Base-by-base conservation (phyloP, 2,888 invertebrate species). In the Hemistola chrysoprasaria region DNA sequence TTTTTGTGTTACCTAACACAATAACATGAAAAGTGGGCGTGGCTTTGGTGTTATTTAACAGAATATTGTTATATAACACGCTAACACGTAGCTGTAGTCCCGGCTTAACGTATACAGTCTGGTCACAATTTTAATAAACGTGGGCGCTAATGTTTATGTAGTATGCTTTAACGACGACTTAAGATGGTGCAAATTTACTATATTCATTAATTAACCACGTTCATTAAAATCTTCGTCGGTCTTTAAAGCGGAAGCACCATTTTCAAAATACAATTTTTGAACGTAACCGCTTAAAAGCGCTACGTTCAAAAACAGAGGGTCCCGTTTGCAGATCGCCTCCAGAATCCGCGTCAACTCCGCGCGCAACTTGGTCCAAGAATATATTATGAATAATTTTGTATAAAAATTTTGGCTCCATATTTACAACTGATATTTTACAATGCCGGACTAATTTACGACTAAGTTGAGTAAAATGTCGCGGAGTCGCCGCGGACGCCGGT, bases 351-450 rank as follows among this genome's bases (percentile, higher is more conserved):
- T 20, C 42, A 22, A 56, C 64, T 53, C 67, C 63, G 50, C 67
- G 50, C 56, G 56, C 74, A 65, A 77, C 80, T 77, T 72, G 71
- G 78, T 79, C 82, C 77, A 71, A 77, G 76, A 77, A 77, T 81
- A 79, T 74, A 75, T 75, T 81, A 80, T 68, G 78, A 81, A 83
- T 78, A 79, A 82, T 79, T 85, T 83, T 83, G 78, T 86, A 86
- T 84, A 84, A 85, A 86, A 87, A 84, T 84, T 85, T 86, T 79
- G 81, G 71, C 77, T 81, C 81, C 76, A 82, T 87, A 87, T 87
- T 85, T 87, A 85, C 86, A 87, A 79, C 73, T 80, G 81, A 73
- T 76, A 78, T 78, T 78, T 84, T 84, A 82, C 77, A 83, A 77
- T 61, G 76, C 83, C 82, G 81, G 84, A 80, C 80, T 84, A 78